Evolutionary conservation across 2,888 invertebrate species (phyloP).

Genomic region (Diadromus collaris): DNA sequence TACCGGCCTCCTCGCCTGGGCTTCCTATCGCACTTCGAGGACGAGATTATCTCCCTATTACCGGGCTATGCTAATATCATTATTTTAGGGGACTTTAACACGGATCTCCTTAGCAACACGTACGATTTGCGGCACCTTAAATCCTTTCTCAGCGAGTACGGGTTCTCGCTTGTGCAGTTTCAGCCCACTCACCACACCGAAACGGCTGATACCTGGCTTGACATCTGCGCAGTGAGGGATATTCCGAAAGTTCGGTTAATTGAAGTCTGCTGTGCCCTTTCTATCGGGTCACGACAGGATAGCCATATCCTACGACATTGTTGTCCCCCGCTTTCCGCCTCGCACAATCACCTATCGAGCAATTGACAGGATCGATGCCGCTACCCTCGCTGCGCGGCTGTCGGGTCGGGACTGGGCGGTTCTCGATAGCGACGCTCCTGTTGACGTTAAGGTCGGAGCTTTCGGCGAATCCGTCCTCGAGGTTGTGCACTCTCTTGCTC

Average conservation of each 20-base stretch:
- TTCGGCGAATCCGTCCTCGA: neutral
- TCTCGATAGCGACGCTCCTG: neutral
- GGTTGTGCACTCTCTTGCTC: neutral
- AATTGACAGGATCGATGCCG: neutral
- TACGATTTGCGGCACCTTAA: neutral
- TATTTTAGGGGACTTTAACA: neutral
- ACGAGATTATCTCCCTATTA: neutral
- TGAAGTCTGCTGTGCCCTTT: neutral
- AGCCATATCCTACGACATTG: neutral
- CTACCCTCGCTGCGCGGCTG: neutral
- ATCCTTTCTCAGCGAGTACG: neutral
- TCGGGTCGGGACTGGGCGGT: neutral
- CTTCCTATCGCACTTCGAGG: neutral
- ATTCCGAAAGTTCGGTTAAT: neutral
- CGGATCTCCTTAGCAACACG: neutral
- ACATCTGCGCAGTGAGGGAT: constrained; percentile 16
- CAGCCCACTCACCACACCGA: neutral
- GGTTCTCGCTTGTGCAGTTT: neutral
- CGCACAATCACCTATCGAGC: neutral
- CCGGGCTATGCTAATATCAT: neutral
- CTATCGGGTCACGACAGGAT: constrained; percentile 1
- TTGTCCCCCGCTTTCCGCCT: too few species aligned
- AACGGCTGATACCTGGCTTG: neutral
- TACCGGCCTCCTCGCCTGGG: constrained; percentile 2
- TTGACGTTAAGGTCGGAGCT: neutral